phyloP scores from a whole-genome alignment of 2,888 invertebrate species.

The Drosophila niveifrons region DNA sequence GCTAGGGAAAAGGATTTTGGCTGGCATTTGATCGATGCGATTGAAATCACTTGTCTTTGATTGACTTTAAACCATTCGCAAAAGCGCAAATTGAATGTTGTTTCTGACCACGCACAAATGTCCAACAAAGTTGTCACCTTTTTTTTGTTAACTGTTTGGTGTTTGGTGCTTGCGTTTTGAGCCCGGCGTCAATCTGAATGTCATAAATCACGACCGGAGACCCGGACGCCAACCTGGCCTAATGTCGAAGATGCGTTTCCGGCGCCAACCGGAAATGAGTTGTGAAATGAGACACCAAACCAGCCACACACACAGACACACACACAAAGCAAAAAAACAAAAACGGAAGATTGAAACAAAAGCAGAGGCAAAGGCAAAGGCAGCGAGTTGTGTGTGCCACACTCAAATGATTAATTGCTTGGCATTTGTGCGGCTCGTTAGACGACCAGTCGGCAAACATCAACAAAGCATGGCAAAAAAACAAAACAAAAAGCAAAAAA shows the following conservation, averaged over 20 bases:
- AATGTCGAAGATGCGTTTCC: constrained; percentile 70
- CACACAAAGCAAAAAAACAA: constrained; percentile 1
- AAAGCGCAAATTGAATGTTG: constrained; percentile 51
- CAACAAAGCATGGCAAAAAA: constrained; percentile 36
- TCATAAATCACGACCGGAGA: constrained; percentile 53
- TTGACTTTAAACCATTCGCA: constrained; percentile 45
- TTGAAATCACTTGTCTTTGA: constrained; percentile 52
- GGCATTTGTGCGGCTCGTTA: constrained; percentile 66
- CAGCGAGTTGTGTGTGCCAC: constrained; percentile 20
- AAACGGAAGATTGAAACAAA: not conserved
- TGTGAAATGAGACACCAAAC: constrained; percentile 64
- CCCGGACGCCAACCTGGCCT: constrained; percentile 48
- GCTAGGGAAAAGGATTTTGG: constrained; percentile 17
- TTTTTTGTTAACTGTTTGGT: constrained; percentile 12
- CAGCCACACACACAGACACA: constrained; percentile 4
- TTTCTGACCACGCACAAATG: constrained; percentile 25
- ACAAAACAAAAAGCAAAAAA: not conserved
- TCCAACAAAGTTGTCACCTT: constrained; percentile 61
- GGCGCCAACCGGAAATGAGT: constrained; percentile 68
- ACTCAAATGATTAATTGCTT: constrained; percentile 60
- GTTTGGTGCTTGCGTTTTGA: constrained; percentile 47
- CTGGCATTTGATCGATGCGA: constrained; percentile 30
- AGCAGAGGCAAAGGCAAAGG: not conserved
- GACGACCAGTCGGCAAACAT: constrained; percentile 50
- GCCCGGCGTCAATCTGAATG: constrained; percentile 57